phyloP scores from a whole-genome alignment of 2,888 invertebrate genomes.

The Hymenopus coronatus region DNA sequence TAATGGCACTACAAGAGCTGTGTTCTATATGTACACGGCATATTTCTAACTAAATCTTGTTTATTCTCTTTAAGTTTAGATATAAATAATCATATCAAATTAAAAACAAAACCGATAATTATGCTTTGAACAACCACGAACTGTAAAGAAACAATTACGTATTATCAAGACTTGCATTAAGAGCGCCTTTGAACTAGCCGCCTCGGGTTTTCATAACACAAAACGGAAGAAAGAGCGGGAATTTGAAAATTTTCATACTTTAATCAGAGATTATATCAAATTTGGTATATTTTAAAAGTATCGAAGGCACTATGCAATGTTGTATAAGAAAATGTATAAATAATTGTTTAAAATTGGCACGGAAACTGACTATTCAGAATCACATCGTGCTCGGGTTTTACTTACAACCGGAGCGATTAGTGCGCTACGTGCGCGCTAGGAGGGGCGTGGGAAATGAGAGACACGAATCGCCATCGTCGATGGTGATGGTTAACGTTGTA shows the following conservation, averaged over 20 bases:
- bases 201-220: background rate
- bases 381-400: background rate
- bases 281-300: background rate
- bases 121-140: background rate
- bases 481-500: slow-evolving; percentile 19
- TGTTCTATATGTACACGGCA: background rate
- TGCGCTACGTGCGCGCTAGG: slow-evolving; percentile 24
- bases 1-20: background rate
- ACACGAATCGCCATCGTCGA: slow-evolving; percentile 32
- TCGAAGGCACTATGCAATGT: background rate
- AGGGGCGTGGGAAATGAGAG: slow-evolving; percentile 20
- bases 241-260: background rate
- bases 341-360: background rate
- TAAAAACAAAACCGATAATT: background rate
- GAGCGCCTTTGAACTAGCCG: background rate
- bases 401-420: background rate
- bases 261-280: background rate
- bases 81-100: background rate
- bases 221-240: background rate
- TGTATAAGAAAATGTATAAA: background rate
- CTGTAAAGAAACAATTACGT: background rate
- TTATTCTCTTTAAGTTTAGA: background rate
- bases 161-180: background rate
- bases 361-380: background rate
- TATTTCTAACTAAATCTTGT: no score